Conservation (phyloP, 35 echinoderm and acorn worm genomes). For the Apostichopus japonicus region DNA sequence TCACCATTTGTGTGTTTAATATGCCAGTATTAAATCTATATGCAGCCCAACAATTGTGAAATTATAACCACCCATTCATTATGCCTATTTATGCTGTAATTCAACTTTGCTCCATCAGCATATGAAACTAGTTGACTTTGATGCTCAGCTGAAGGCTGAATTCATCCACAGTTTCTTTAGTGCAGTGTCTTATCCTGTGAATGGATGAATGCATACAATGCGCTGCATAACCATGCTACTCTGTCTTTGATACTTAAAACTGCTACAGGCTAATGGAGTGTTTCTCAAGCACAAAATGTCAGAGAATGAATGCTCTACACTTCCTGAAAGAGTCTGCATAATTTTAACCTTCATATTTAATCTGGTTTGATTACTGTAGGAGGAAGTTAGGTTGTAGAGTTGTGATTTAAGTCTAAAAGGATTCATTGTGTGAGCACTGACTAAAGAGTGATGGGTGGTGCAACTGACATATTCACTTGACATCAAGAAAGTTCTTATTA, state of each 20-base stretch:
- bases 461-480: no score
- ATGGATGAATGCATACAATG: not conserved
- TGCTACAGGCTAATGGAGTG: not conserved
- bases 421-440: no score
- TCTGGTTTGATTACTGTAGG: no score
- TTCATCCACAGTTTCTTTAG: not conserved
- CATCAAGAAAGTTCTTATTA: no score
- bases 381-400: no score
- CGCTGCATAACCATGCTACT: not conserved
- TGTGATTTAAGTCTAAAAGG: no score
- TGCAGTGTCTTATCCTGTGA: not conserved
- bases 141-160: not conserved
- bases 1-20: no score
- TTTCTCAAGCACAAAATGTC: not conserved
- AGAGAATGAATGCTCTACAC: not conserved
- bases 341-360: slow-evolving; percentile 1
- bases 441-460: no score
- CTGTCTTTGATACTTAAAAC: not conserved
- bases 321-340: not conserved
- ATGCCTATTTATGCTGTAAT: not conserved
- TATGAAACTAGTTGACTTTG: not conserved
- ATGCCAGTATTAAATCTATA: no score
- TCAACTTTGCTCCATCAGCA: not conserved
- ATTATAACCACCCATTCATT: not conserved
- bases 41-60: no score